A percentile compares a stretch with the other conserved stretches of the same genome.
phyloP scores from a whole-genome alignment of 2,113 vertebrate genomes.

The Nicator chloris region DNA sequence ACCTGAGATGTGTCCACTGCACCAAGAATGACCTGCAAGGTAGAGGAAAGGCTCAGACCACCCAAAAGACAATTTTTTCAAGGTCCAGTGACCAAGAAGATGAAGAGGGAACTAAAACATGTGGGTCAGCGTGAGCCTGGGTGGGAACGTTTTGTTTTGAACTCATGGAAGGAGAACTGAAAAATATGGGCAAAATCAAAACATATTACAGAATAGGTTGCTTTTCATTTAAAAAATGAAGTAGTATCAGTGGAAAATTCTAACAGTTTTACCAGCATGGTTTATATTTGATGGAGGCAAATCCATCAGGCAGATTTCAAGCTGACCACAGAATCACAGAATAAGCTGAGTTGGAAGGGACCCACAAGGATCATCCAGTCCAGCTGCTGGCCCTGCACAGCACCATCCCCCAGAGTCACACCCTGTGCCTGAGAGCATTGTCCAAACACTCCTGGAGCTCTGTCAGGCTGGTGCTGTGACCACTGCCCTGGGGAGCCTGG shows the following conservation, averaged over 20 bases:
- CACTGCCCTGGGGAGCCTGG: background rate
- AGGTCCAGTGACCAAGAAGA: background rate
- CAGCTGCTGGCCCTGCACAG: background rate
- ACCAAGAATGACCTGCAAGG: background rate
- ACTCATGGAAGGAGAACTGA: background rate
- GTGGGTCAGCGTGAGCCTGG: background rate
- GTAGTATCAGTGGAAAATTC: background rate
- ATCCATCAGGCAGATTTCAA: background rate
- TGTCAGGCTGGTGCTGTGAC: background rate
- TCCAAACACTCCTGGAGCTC: background rate
- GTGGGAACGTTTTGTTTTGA: background rate
- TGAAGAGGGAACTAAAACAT: background rate
- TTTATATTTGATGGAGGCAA: background rate
- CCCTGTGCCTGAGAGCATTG: background rate
- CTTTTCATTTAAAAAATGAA: background rate
- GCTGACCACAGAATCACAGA: background rate
- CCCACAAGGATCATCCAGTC: accelerated
- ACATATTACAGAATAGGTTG: accelerated
- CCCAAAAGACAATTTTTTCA: background rate
- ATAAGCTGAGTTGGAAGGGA: background rate
- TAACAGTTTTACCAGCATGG: background rate
- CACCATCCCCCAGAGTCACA: background rate
- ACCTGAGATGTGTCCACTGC: background rate
- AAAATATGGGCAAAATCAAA: background rate
- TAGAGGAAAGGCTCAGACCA: background rate